Percentiles rank a stretch among this genome's conserved stretches.
phyloP scores from a whole-genome alignment of 1,140 invertebrate genomes.

The Ceratina calcarata region DNA sequence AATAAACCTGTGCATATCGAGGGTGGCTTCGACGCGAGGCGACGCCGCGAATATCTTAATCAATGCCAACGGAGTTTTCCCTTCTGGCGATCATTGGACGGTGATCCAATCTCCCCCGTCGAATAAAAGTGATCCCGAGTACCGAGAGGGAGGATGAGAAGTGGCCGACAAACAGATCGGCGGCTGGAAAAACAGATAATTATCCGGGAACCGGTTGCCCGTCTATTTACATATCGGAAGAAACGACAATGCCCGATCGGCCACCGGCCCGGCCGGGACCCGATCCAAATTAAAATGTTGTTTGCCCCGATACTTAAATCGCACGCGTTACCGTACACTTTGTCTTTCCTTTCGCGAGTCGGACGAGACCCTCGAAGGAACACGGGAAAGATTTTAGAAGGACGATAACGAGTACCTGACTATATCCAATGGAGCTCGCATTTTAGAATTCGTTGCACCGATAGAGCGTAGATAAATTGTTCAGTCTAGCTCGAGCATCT shows the following conservation, averaged over 20 bases:
- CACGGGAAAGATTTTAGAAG: constrained; percentile 9
- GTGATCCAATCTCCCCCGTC: constrained; percentile 26
- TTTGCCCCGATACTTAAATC: constrained; percentile 66
- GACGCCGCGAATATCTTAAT: constrained; percentile 67
- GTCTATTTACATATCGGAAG: constrained; percentile 54
- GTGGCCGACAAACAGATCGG: constrained; percentile 69
- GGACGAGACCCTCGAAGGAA: background rate
- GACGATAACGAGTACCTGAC: background rate
- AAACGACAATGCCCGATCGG: constrained; percentile 10
- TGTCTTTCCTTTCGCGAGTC: constrained; percentile 14
- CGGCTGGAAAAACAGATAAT: constrained; percentile 65
- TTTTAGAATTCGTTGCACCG: background rate
- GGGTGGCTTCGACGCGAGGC: constrained; percentile 15
- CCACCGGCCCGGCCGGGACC: constrained; percentile 5
- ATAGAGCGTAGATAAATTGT: background rate
- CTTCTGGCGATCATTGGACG: background rate
- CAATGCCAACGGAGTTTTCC: constrained; percentile 59
- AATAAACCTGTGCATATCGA: constrained; percentile 41
- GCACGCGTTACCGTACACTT: constrained; percentile 4
- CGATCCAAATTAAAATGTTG: constrained; percentile 63
- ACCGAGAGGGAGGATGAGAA: constrained; percentile 6
- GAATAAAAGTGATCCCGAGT: constrained; percentile 46
- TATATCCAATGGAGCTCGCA: background rate
- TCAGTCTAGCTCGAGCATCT: background rate
- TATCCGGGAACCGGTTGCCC: constrained; percentile 53